Evolutionary conservation across 64 coral and sea anemone species (phyloP).

Genomic region (Dendronephthya gigantea): DNA sequence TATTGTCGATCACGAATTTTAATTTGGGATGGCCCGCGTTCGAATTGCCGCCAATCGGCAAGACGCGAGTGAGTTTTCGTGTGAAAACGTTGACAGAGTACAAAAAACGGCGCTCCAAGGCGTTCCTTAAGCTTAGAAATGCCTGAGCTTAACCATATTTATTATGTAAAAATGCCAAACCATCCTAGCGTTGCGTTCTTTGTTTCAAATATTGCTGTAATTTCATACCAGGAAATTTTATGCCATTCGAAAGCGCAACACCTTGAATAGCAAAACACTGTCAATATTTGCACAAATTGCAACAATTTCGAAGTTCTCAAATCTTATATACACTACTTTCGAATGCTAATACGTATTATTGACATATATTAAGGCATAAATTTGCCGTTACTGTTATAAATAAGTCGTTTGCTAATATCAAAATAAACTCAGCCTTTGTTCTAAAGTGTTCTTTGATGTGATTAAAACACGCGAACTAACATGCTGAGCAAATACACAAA

Average conservation of each 20-base stretch:
- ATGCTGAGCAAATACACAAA: neutral
- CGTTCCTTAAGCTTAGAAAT: neutral
- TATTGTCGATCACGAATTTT: conserved; percentile 12
- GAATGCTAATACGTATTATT: neutral
- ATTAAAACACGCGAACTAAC: neutral
- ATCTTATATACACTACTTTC: neutral
- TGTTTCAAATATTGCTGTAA: neutral
- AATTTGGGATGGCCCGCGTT: conserved; percentile 18
- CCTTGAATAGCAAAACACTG: neutral
- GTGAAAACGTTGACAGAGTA: neutral
- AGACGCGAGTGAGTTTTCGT: neutral
- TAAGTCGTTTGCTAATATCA: neutral
- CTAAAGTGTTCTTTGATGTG: conserved; percentile 13
- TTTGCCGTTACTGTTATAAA: neutral
- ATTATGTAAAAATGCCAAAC: neutral
- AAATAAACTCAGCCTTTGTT: conserved; percentile 18
- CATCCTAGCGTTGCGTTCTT: neutral
- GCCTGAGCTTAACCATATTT: neutral
- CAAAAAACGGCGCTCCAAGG: neutral
- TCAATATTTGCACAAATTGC: neutral
- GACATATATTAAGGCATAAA: neutral
- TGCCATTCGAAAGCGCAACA: neutral
- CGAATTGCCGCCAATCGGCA: neutral
- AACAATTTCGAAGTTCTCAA: neutral
- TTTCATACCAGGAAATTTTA: conserved; percentile 4